A percentile compares a stretch with the other conserved stretches of the same genome.
Evolutionary conservation across 1,140 invertebrate species (phyloP).

Genomic region (Euura saliciscinereae): DNA sequence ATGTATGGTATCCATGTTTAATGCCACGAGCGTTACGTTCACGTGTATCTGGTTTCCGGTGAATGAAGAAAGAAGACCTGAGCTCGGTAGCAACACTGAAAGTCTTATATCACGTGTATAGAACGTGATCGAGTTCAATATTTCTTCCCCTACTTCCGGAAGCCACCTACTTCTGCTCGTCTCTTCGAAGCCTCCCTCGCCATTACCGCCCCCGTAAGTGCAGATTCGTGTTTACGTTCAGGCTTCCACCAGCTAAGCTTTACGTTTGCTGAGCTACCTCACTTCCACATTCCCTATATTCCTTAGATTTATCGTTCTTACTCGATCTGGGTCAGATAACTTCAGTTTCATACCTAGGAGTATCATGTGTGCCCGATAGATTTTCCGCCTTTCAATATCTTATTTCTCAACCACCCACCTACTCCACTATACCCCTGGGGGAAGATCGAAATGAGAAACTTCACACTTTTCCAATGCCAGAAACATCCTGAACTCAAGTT

Average conservation of each 20-base stretch:
- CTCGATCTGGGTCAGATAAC: constrained; percentile 12
- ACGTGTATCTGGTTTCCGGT: too few species aligned
- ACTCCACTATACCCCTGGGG: too few species aligned
- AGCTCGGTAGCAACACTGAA: background rate
- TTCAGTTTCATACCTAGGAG: background rate
- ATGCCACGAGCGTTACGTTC: too few species aligned
- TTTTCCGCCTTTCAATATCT: background rate
- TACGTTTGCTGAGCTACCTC: constrained; percentile 9
- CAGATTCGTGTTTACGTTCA: constrained; percentile 32
- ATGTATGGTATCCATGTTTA: too few species aligned
- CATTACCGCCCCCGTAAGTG: constrained; percentile 23
- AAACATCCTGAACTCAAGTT: too few species aligned
- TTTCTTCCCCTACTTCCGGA: background rate
- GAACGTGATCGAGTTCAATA: constrained; percentile 9
- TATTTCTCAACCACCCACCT: too few species aligned
- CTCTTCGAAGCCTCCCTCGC: constrained; percentile 11
- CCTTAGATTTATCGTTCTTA: constrained; percentile 21
- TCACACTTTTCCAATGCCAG: background rate
- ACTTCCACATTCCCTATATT: background rate
- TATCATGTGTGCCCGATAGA: background rate
- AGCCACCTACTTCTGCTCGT: background rate
- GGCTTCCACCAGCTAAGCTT: constrained; percentile 10
- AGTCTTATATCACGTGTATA: too few species aligned
- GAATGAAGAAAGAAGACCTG: too few species aligned
- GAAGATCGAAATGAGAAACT: background rate